phyloP scores from a whole-genome alignment of 2,113 vertebrate species.

The Ia io region DNA sequence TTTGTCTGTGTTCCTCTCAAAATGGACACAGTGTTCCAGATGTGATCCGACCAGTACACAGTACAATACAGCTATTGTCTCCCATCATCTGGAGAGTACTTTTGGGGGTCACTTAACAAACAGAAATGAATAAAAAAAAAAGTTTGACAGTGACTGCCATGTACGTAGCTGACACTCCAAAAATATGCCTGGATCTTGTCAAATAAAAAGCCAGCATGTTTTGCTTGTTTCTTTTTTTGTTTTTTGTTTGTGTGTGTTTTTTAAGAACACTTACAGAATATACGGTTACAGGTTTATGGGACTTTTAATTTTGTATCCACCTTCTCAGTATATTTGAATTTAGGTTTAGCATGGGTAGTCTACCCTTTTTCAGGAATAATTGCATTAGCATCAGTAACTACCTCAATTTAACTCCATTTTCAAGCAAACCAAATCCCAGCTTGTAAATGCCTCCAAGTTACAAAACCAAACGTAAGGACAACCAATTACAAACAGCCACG shows the following conservation, averaged over 20 bases:
- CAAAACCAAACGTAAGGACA: neutral
- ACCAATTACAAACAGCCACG: neutral
- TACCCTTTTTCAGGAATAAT: neutral
- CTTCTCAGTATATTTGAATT: neutral
- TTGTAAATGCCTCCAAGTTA: neutral
- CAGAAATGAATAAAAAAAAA: neutral
- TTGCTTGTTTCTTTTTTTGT: neutral
- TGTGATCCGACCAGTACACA: neutral
- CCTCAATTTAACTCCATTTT: neutral
- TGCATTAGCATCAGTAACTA: neutral
- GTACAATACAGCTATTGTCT: neutral
- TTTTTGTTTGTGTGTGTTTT: neutral
- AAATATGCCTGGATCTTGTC: neutral
- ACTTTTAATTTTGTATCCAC: neutral
- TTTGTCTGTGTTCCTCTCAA: neutral
- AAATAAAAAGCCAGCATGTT: neutral
- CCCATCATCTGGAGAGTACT: neutral
- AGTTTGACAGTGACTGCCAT: neutral
- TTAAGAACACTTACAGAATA: neutral
- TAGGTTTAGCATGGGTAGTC: neutral
- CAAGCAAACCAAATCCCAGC: neutral
- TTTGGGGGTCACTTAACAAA: neutral
- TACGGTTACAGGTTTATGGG: neutral
- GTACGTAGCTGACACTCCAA: neutral
- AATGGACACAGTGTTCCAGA: neutral